Evolutionary conservation across 2,113 vertebrate species (phyloP).

Genomic region (Promerops cafer): DNA sequence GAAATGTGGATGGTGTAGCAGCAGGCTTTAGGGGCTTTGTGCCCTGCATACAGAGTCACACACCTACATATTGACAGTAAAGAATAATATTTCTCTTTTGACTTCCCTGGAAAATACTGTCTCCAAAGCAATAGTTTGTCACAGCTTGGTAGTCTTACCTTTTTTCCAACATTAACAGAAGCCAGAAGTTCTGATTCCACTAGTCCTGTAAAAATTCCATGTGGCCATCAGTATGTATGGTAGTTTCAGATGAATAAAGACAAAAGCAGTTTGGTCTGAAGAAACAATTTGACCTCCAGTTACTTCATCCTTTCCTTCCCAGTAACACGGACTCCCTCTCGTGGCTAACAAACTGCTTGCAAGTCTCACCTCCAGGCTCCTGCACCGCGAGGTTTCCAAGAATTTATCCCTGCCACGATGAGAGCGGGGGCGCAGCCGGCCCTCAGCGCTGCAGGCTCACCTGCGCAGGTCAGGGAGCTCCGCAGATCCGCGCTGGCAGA

Average conservation of each 20-base stretch:
- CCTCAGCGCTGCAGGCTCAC: fast-evolving
- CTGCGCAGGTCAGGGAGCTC: not conserved
- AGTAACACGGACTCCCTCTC: not conserved
- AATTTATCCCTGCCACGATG: fast-evolving
- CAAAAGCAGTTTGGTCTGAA: not conserved
- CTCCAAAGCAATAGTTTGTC: not conserved
- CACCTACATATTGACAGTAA: not conserved
- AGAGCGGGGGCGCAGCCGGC: fast-evolving
- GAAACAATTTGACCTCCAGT: not conserved
- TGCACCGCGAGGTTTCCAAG: fast-evolving
- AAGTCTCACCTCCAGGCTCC: fast-evolving
- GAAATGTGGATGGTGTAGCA: not conserved
- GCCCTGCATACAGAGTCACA: not conserved
- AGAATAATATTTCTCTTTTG: not conserved
- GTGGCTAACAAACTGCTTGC: not conserved
- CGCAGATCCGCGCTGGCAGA: not conserved
- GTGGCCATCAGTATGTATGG: fast-evolving
- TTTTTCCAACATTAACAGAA: not conserved
- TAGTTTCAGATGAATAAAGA: not conserved
- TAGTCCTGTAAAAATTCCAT: not conserved
- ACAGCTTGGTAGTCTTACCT: not conserved
- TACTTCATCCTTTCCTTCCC: not conserved
- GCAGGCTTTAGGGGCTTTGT: not conserved
- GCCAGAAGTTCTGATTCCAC: not conserved
- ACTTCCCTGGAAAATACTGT: not conserved